phyloP scores from a whole-genome alignment of 1,140 invertebrate species.

The Rhopalosiphum padi region DNA sequence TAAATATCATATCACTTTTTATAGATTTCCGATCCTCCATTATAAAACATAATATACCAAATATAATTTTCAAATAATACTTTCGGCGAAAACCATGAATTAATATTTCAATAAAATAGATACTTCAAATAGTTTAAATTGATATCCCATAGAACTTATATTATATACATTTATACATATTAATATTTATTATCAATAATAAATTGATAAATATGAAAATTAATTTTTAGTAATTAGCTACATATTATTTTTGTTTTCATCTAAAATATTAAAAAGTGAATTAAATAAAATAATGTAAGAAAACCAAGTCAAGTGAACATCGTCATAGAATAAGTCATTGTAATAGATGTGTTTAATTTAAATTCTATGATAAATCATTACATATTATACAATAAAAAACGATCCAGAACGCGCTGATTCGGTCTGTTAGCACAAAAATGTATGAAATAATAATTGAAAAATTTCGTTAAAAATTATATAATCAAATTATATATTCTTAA shows the following conservation, averaged over 20 bases:
- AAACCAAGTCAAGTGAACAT: background rate
- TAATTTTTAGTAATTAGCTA: too few species aligned
- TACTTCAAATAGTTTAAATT: background rate
- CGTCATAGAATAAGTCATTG: background rate
- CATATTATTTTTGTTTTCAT: background rate
- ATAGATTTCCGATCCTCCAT: background rate
- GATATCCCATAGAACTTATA: background rate
- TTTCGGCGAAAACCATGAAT: background rate
- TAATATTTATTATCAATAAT: background rate
- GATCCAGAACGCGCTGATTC: background rate
- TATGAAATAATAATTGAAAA: background rate
- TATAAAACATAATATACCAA: background rate
- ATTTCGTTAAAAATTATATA: too few species aligned
- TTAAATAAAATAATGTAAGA: background rate
- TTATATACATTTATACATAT: background rate
- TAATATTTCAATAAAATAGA: background rate
- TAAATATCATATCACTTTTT: background rate
- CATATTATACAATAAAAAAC: too few species aligned
- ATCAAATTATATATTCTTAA: too few species aligned
- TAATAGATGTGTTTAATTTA: background rate
- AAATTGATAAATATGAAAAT: too few species aligned
- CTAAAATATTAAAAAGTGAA: background rate
- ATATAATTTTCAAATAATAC: background rate
- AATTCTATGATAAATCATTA: background rate
- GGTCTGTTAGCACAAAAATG: background rate